Evolutionary conservation across 2,888 invertebrate species (phyloP).

Genomic region (Himalopsyche kuldschensis): DNA sequence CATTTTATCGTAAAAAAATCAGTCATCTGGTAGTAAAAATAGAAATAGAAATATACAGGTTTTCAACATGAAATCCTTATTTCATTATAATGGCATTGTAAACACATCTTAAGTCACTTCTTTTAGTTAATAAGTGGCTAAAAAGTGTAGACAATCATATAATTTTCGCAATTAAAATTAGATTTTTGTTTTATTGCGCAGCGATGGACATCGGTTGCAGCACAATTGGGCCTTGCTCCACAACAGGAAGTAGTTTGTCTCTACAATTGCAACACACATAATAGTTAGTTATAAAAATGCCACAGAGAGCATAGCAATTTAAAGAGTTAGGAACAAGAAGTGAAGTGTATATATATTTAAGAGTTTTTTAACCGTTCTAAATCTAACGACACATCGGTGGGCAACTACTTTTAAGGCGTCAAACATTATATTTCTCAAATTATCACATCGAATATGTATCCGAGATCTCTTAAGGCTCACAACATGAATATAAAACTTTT

Average conservation of each 20-base stretch:
- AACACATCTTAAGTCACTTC: background rate
- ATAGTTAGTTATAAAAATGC: background rate
- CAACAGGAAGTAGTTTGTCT: constrained; percentile 18
- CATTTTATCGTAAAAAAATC: background rate
- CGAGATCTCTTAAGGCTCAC: too few species aligned
- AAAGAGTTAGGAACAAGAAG: too few species aligned
- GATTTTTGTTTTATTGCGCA: background rate
- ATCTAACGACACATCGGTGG: too few species aligned
- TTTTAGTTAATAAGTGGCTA: background rate
- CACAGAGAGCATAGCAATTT: too few species aligned
- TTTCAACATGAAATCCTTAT: background rate
- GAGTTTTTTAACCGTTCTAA: too few species aligned
- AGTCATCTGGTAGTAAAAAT: background rate
- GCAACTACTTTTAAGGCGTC: too few species aligned
- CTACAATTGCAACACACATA: constrained; percentile 10
- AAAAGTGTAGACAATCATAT: background rate
- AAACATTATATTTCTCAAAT: too few species aligned
- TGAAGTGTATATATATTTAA: too few species aligned
- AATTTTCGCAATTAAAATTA: background rate
- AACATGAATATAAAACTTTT: too few species aligned
- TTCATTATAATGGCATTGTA: background rate
- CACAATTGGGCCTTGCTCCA: background rate
- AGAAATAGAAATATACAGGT: background rate
- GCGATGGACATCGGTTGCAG: background rate
- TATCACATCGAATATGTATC: too few species aligned